These are phyloP conservation scores for Brachyrhaphis roseni DNA, from an alignment of 2,797 vertebrate genomes.

Conservation along the genomic window DNA sequence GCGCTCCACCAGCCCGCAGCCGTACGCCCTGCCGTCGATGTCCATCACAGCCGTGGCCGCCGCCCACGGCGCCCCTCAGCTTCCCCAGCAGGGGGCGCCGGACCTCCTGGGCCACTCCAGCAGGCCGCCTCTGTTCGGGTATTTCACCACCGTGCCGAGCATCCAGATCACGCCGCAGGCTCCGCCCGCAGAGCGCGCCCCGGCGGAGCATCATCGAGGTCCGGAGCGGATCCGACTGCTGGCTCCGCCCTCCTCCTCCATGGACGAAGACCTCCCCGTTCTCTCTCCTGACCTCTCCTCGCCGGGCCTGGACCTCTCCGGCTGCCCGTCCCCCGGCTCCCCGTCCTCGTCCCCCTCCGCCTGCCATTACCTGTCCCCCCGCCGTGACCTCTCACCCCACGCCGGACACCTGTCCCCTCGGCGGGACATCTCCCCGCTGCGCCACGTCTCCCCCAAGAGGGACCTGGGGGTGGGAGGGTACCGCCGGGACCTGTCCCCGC, in stretches of 20 bases:
- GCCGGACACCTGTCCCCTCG: constrained; percentile 88
- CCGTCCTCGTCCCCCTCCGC: constrained; percentile 88
- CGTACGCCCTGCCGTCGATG: constrained; percentile 85
- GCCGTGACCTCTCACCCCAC: constrained; percentile 87
- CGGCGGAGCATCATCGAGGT: constrained; percentile 87
- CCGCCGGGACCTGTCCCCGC: constrained; percentile 89
- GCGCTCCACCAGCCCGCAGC: constrained; percentile 94
- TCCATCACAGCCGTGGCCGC: constrained; percentile 84
- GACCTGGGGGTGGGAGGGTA: constrained; percentile 79
- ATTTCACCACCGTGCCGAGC: constrained; percentile 93
- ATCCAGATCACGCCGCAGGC: constrained; percentile 94
- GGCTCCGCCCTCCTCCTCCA: constrained; percentile 75
- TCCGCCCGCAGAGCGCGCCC: constrained; percentile 80
- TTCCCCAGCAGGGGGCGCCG: constrained; percentile 23
- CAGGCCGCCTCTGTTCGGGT: constrained; percentile 90
- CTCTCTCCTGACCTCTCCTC: constrained; percentile 86
- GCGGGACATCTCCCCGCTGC: constrained; percentile 88
- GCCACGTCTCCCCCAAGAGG: constrained; percentile 90
- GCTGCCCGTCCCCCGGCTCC: constrained; percentile 86
- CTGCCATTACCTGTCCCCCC: constrained; percentile 91
- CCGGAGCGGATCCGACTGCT: constrained; percentile 82
- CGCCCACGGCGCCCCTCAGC: constrained; percentile 68
- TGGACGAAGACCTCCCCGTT: constrained; percentile 88
- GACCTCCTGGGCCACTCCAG: constrained; percentile 80
- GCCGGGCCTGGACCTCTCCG: constrained; percentile 87